These are phyloP conservation scores for Nannospalax galili DNA, from an alignment of 2,113 vertebrate genomes.

Conservation along the genomic window DNA sequence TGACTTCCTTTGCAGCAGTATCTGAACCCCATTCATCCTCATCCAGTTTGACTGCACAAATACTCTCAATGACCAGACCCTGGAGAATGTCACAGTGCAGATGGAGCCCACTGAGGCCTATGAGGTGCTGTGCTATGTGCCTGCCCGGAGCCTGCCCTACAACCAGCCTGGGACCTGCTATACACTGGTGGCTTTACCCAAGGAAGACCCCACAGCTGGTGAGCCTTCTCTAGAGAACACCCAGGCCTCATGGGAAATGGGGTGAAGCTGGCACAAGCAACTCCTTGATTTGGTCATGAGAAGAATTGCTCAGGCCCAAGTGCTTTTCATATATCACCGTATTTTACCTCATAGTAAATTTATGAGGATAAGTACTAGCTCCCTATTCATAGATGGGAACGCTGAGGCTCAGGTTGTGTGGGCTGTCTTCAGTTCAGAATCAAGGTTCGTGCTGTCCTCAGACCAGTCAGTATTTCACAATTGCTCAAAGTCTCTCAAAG, in stretches of 20 bases:
- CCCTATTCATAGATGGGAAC: background rate
- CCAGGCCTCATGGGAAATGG: background rate
- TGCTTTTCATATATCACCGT: background rate
- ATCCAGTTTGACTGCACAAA: constrained; percentile 90
- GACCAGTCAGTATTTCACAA: background rate
- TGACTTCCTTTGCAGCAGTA: background rate
- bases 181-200: constrained; percentile 87
- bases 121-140: constrained; percentile 86
- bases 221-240: background rate
- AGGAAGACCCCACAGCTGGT: constrained; percentile 89
- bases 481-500: background rate
- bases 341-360: background rate
- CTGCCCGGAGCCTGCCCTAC: constrained; percentile 88
- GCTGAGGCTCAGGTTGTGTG: background rate
- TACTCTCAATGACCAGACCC: constrained; percentile 89
- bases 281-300: background rate
- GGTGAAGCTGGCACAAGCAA: background rate
- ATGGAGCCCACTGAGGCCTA: constrained; percentile 91
- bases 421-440: background rate
- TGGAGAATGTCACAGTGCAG: constrained; percentile 90
- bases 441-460: background rate
- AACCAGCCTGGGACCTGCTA: constrained; percentile 90
- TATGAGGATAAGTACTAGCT: background rate
- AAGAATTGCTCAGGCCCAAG: background rate
- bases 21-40: constrained; percentile 38